Base-by-base conservation (phyloP, 92 coral and sea anemone genomes). In the Umimayanthus kanabou region DNA sequence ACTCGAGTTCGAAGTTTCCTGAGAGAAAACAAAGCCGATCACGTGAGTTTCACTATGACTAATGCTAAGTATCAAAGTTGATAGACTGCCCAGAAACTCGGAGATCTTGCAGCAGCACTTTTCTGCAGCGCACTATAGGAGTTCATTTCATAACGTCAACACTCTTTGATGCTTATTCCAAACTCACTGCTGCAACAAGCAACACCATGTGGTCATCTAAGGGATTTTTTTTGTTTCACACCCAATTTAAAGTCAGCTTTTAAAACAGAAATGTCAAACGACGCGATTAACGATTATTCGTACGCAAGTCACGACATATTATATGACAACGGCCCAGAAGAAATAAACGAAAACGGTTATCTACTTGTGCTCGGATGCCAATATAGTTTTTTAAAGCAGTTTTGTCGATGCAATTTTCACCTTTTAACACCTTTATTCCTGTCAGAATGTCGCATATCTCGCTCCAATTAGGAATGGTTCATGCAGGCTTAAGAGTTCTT, bases 1-100 rank as follows among this genome's bases (percentile, higher is more conserved):
- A 69, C 67, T 83, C 3, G 67, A 42, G 64, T 73, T 69, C 73
- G 78, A 26, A 47, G 74, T 50, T 83, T 67, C 87, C 87, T 83
- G 77, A 26, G 26, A 70, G 20, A 45, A 65, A 69, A 43, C 76
- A 70, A 49, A 69, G 65, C 16, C 15, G 39, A 43, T 18, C 64
- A 70, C 61, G 61, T 83, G 78, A 71, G 66, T 78, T 43, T 18
- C 30, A 69, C 6, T 13, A 18, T 61, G 69, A 20, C 72, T 80
- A 23, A 28, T 30, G 49, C 16, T 39, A 80, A 9, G 66, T 6
- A 18, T 18, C 26, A 80, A 33, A 33, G 23, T 49, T 79, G 83
- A 28, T 50, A n/a, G 82, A 33, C 43, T 28, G 70, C 70, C 84
- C 57, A 57, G 33, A 29, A 5, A n/a, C n/a, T n/a, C n/a, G n/a